Base-by-base conservation (phyloP, 2,888 invertebrate genomes). In the Amitus sp. region DNA sequence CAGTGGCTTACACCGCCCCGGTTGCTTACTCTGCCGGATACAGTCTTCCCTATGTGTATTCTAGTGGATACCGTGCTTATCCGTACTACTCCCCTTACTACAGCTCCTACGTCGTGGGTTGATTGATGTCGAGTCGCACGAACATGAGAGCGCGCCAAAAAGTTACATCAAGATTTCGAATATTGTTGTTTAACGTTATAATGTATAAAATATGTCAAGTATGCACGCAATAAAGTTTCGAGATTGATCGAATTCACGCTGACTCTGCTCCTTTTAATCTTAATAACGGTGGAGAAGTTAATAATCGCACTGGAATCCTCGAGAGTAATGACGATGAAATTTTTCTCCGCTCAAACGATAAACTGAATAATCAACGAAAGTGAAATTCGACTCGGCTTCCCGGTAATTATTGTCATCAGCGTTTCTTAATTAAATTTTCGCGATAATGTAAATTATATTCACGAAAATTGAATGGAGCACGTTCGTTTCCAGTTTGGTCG, bases 1-100 rank as follows among this genome's bases (percentile, higher is more conserved):
- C 75, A 1, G 72, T 76, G 46, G 62, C 68, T 6, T 73, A 72
- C 48, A 52, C 62, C 7, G 27, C 69, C 18, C 75, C 76, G 2
- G 75, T 77, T 47, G 63, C 68, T 7, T 73, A 72, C 54, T 59
- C 70, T 39, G 63, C 57, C 5, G 60, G 53, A 30, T 67, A 70
- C 48, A 66, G 43, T 28, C 43, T 69, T 13, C 76, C 75, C 2
- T 73, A 75, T 47, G 66, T 66, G 18, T 73, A 70, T 53, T 59
- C 72, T 23, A 61, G 68, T 2, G 33, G 33, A 3, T 77, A 76
- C 57, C 67, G 72, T 6, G 7, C 61, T 33, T 70, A 72, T 42
- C 70, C 73, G 2, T 73, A 74, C 60, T 70, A 71, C 53, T 62
- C 66, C 13, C 63, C 70, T 2, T 50, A 62, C 18, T 73, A 71